Conservation (phyloP, 2,113 vertebrate species). For the Megaceryle torquata region DNA sequence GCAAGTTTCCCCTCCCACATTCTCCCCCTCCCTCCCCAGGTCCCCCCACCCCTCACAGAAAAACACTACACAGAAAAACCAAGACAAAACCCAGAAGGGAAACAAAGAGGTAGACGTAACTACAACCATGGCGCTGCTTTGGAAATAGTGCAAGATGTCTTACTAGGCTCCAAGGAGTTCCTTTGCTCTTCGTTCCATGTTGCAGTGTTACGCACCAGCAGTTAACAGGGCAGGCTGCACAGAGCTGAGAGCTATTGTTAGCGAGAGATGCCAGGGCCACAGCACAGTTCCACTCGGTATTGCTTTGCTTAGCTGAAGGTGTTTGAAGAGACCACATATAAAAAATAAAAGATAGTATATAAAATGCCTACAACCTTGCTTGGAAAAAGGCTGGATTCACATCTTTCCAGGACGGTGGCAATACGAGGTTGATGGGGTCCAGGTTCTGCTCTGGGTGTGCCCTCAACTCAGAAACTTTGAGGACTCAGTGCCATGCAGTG, state of each 20-base stretch:
- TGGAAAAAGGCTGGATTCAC: neutral
- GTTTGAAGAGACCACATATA: neutral
- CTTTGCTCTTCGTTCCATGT: fast-evolving
- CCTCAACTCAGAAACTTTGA: neutral
- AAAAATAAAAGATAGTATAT: neutral
- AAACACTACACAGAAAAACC: neutral
- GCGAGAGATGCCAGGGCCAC: neutral
- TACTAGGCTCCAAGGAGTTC: neutral
- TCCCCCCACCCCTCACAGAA: neutral
- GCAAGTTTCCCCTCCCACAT: neutral
- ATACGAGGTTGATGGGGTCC: neutral
- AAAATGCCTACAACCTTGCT: neutral
- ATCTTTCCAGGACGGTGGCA: neutral
- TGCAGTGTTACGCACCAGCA: neutral
- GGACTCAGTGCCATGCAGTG: neutral
- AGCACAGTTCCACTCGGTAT: neutral
- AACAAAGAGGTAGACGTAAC: conserved; percentile 64
- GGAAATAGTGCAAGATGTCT: neutral
- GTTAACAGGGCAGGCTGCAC: neutral
- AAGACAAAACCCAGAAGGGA: conserved; percentile 27
- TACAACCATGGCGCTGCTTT: neutral
- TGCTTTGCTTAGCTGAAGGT: neutral
- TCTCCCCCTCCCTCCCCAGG: neutral
- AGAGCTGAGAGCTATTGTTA: neutral
- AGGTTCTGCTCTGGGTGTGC: neutral